Conservation (phyloP, 1,140 invertebrate species). For the Lordiphosa mommai region DNA sequence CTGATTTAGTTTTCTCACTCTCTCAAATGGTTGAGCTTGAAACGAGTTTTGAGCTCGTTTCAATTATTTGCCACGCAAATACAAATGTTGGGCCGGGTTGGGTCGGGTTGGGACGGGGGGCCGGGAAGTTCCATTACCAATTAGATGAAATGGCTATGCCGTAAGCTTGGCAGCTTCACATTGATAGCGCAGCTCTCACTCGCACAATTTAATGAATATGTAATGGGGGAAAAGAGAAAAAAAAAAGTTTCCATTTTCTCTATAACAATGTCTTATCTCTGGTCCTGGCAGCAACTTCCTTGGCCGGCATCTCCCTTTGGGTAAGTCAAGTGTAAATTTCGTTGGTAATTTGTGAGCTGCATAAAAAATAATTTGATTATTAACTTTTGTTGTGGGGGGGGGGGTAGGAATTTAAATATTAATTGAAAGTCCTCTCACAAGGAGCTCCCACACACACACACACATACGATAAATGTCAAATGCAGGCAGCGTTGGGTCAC, state of each 20-base stretch:
- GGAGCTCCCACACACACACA: neutral
- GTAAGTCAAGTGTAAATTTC: constrained; percentile 4
- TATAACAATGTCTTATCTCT: constrained; percentile 21
- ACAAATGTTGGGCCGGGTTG: constrained; percentile 5
- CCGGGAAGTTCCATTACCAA: constrained; percentile 49
- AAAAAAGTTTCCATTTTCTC: constrained; percentile 36
- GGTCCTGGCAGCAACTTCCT: constrained; percentile 30
- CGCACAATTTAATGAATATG: constrained; percentile 68
- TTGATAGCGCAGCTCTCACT: neutral
- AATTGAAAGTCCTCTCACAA: constrained; percentile 48
- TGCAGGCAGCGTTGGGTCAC: constrained; percentile 43
- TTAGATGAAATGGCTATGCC: constrained; percentile 41
- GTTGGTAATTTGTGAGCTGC: constrained; percentile 31
- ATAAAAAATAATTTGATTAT: constrained; percentile 75
- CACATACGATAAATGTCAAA: constrained; percentile 61
- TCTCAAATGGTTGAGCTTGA: constrained; percentile 2
- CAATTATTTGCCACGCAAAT: constrained; percentile 44
- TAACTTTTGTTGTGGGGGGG: constrained; percentile 34
- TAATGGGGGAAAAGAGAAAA: constrained; percentile 28
- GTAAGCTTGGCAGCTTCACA: constrained; percentile 11
- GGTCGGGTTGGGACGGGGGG: neutral
- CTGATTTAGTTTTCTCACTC: constrained; percentile 9
- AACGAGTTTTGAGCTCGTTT: constrained; percentile 64
- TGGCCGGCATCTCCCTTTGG: neutral
- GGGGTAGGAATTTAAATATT: constrained; percentile 65